Evolutionary conservation across 2,888 invertebrate species (phyloP).

Genomic region (Nymphalis urticae): DNA sequence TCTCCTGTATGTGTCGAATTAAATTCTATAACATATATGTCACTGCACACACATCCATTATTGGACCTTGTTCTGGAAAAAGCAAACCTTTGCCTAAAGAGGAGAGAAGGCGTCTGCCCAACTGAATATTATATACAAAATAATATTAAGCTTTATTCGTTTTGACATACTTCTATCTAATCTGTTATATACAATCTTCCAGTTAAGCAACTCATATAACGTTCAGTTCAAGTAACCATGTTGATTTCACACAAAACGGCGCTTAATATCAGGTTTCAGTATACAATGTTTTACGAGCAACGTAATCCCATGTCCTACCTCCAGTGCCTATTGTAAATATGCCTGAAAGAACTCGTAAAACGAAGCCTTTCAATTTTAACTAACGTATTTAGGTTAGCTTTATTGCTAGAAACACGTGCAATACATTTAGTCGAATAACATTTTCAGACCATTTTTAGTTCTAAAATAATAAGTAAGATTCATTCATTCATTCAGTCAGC

Average conservation of each 20-base stretch:
- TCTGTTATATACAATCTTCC: too few species aligned
- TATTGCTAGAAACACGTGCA: conserved; percentile 21
- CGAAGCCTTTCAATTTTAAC: conserved; percentile 41
- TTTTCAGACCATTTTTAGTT: not conserved
- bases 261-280: conserved; percentile 32
- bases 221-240: not conserved
- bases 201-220: not conserved
- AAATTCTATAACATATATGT: too few species aligned
- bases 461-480: too few species aligned
- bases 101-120: too few species aligned
- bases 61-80: too few species aligned
- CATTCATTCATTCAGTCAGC: too few species aligned
- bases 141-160: too few species aligned
- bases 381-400: conserved; percentile 39
- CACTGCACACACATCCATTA: too few species aligned
- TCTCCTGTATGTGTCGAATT: too few species aligned
- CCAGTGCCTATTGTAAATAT: conserved; percentile 39
- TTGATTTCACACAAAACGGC: conserved; percentile 10
- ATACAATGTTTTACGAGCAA: conserved; percentile 33
- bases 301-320: conserved; percentile 37
- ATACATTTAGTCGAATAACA: not conserved
- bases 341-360: conserved; percentile 40
- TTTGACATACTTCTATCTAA: too few species aligned
- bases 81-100: too few species aligned
- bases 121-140: too few species aligned